Base-by-base conservation (phyloP, 2,113 vertebrate genomes). In the Chrysochloris asiatica region DNA sequence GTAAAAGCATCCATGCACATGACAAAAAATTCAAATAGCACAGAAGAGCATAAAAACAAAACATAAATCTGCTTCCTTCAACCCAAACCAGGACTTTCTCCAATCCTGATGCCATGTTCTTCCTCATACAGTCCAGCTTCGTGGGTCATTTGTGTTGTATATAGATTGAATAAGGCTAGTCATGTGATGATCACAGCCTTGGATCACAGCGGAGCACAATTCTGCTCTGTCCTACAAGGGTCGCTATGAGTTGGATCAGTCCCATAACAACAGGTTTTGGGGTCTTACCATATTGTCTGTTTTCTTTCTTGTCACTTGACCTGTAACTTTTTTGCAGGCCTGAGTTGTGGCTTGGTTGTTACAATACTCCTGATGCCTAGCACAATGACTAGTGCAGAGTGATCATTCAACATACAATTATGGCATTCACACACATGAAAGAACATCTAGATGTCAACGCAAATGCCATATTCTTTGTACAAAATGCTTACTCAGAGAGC, bases 41-140 rank as follows among this genome's bases (percentile, higher is more conserved):
- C 81, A 83, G 36, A 82, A 87, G 30, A 87, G 21, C 41, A 73
- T 86, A 79, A 79, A 89, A 85, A 75, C 61, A 24, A 88, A 56
- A 63, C 36, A 38, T 9, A 84, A 56, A 63, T 28, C 7, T 81
- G 19, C 24, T 48, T 69, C 30, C 7, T 0, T 75, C 21, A 78
- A 43, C 28, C 77, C 28, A 17, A 76, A 41, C 38, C 13, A 61
- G 17, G n/a, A 69, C 36, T 69, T 38, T 6, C 36, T 69, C 65
- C n/a, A 36, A 22, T 36, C 19, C n/a, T 69, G 65, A 69, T 38
- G 65, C 17, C n/a, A 11, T 36, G 9, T 69, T 38, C 65, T 69
- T 69, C 65, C 38, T 38, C 8, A 69, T 69, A 22, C 38, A 69
- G 65, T 67, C 16, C n/a, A 36, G 33, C 38, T 69, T 69, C 65